phyloP scores from a whole-genome alignment of 2,113 vertebrate species.

The Sturnus vulgaris region DNA sequence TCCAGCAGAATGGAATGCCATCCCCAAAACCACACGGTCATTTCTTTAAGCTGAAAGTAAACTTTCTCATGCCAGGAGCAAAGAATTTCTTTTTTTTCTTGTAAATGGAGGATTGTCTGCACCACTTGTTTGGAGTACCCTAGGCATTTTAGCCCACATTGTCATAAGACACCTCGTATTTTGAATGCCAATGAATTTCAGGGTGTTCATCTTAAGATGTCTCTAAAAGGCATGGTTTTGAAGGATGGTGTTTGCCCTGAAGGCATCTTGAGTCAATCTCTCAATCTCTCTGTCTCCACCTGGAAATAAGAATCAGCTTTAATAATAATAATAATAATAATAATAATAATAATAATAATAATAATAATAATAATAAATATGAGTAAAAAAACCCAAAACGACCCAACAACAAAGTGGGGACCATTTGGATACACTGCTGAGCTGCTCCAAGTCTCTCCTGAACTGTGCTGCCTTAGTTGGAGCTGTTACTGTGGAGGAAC shows the following conservation, averaged over 20 bases:
- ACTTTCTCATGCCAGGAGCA: slow-evolving; percentile 70
- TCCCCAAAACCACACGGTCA: slow-evolving; percentile 69
- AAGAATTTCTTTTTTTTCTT: slow-evolving; percentile 44
- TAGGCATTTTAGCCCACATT: not conserved
- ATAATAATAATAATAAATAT: not conserved
- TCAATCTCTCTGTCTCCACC: not conserved
- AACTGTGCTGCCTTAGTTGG: not conserved
- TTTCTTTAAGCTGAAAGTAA: slow-evolving; percentile 75
- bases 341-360: not conserved
- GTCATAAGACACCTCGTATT: slow-evolving; percentile 8
- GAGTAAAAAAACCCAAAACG: not conserved
- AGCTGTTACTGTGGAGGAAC: not conserved
- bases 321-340: not conserved
- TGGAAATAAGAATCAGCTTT: not conserved
- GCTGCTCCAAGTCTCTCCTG: not conserved
- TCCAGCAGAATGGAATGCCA: slow-evolving; percentile 62
- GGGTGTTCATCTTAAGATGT: not conserved
- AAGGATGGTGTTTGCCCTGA: not conserved
- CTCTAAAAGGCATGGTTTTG: slow-evolving; percentile 8
- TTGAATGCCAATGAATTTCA: not conserved
- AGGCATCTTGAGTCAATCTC: not conserved
- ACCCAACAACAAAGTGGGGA: not conserved
- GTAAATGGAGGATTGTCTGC: slow-evolving; percentile 38
- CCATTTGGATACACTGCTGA: not conserved
- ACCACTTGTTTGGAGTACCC: not conserved